Evolutionary conservation across 1,140 invertebrate species (phyloP), one percentile per base, ranked within the genome.

Genomic region (Atta texana): DNA sequence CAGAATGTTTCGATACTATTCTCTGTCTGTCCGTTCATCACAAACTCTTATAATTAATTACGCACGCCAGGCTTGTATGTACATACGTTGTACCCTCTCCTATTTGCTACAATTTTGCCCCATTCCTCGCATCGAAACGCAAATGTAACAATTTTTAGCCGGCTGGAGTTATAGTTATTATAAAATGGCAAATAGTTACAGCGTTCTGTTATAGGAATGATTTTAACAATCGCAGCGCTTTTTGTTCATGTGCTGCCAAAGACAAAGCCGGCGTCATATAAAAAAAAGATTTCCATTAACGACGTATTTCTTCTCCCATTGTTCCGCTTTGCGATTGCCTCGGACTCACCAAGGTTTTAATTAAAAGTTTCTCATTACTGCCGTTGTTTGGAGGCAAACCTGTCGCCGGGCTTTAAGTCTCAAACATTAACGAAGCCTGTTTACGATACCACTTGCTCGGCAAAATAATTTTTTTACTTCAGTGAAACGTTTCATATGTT

Each of bases 341-440:
- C 63, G 85, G 84, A 91, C 76, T 89, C 88, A 68, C 74, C 87
- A 85, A 91, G 87, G 88, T 93, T 93, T 93, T 93, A 93, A 93
- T 93, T 93, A 93, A 93, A 93, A 93, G 92, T 93, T 93, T 93
- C 90, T 93, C 91, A 93, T 93, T 93, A 92, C 93, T 92, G 85
- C 90, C 90, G 88, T 93, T 92, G 89, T 93, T 93, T 91, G 81
- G 81, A 86, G 88, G 87, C 82, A 64, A 72, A 77, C 82, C 87
- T 89, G 85, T 90, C 89, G 87, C 64, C 90, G 44, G 39, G 86
- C 89, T 92, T 90, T 92, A 85, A 85, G 89, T 88, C 90, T 85
- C 76, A 87, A 75, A 91, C 91, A 85, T 87, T 92, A 91, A 91
- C 90, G 88, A 90, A 85, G 80, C 90, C 90, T 92, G 90, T 92